Percentiles rank a stretch among this genome's conserved stretches.
phyloP scores from a whole-genome alignment of 2,888 invertebrate species.

The Cantharis rufa region DNA sequence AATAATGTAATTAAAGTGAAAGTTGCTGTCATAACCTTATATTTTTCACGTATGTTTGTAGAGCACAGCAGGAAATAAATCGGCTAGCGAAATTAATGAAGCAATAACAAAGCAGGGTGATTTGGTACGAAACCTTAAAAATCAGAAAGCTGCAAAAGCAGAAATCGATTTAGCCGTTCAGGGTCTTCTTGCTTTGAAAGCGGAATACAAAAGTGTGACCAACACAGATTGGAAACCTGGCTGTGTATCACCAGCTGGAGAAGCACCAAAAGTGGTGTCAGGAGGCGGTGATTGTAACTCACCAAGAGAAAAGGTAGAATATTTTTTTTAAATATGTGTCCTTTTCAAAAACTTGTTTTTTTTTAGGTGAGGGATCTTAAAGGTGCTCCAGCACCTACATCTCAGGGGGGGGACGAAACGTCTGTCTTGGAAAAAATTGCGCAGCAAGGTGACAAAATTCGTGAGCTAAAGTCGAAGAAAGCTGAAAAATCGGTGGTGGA shows the following conservation, averaged over 20 bases:
- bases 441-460: constrained; percentile 68
- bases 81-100: constrained; percentile 24
- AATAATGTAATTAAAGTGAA: background rate
- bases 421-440: constrained; percentile 52
- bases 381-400: constrained; percentile 4
- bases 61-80: background rate
- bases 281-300: constrained; percentile 45
- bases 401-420: background rate
- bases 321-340: background rate
- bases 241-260: constrained; percentile 9
- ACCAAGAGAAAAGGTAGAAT: constrained; percentile 59
- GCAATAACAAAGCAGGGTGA: constrained; percentile 67
- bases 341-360: background rate
- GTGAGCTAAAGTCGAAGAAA: constrained; percentile 61
- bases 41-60: background rate
- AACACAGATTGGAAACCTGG: constrained; percentile 65
- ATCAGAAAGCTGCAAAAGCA: constrained; percentile 68
- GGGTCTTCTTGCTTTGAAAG: constrained; percentile 60
- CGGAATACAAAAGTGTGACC: constrained; percentile 61
- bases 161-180: constrained; percentile 63
- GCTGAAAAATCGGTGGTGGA: constrained; percentile 56
- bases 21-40: background rate
- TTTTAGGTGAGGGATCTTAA: constrained; percentile 52
- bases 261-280: background rate
- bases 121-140: constrained; percentile 69